phyloP scores from a whole-genome alignment of 2,888 invertebrate species.

The Acrobasis consociella region DNA sequence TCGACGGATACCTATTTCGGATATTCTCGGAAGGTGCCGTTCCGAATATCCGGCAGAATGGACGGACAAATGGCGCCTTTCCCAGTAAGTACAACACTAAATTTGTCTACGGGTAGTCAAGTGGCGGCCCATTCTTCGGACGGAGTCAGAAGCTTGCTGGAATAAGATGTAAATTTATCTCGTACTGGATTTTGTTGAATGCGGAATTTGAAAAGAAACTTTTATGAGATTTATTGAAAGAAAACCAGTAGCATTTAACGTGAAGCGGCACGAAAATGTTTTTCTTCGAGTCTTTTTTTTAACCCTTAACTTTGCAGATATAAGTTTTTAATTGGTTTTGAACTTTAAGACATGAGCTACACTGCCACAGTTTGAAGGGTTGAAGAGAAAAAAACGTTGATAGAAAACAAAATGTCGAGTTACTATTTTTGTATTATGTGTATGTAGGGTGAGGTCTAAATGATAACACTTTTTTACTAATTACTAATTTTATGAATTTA shows the following conservation, averaged over 20 bases:
- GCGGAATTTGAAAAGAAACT: neutral
- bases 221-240: neutral
- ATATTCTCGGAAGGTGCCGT: slow-evolving; percentile 27
- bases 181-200: slow-evolving; percentile 4
- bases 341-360: too few species aligned
- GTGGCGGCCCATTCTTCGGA: slow-evolving; percentile 29
- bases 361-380: too few species aligned
- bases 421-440: too few species aligned
- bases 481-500: too few species aligned
- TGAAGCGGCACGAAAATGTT: too few species aligned
- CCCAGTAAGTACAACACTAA: slow-evolving; percentile 32
- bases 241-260: neutral
- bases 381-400: too few species aligned
- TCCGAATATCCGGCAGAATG: slow-evolving; percentile 20
- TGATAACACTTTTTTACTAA: too few species aligned
- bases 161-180: slow-evolving; percentile 12
- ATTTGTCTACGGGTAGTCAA: slow-evolving; percentile 33
- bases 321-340: too few species aligned
- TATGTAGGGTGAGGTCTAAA: too few species aligned
- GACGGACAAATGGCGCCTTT: slow-evolving; percentile 34
- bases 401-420: too few species aligned
- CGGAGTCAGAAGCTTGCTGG: slow-evolving; percentile 24
- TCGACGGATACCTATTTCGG: slow-evolving; percentile 20
- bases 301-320: too few species aligned
- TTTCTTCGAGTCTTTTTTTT: too few species aligned